Evolutionary conservation across 2,797 vertebrate species (phyloP).

Genomic region (Salmo trutta): DNA sequence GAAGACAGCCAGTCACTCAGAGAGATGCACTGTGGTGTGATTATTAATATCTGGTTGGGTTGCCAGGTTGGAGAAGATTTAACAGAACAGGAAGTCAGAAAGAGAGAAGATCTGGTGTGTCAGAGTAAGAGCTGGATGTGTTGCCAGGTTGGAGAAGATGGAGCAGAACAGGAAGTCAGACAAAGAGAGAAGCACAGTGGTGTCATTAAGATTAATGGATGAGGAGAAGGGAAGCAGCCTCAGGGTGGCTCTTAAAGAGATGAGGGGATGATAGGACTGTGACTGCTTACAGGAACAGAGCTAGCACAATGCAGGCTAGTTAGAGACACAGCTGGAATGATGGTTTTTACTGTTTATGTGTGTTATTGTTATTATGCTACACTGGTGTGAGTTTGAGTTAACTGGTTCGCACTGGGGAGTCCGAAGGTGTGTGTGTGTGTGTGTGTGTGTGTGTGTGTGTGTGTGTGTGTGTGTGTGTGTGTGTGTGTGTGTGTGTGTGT

Average conservation of each 20-base stretch:
- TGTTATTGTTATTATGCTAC: conserved; percentile 39
- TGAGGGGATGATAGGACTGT: neutral
- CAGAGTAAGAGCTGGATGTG: neutral
- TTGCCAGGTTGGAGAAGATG: neutral
- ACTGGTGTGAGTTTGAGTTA: conserved; percentile 20
- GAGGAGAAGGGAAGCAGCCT: conserved; percentile 4
- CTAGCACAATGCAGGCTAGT: conserved; percentile 15
- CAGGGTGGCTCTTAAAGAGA: conserved; percentile 10
- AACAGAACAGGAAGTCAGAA: neutral
- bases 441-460: neutral
- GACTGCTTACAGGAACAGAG: conserved; percentile 10
- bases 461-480: neutral
- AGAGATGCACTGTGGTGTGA: neutral
- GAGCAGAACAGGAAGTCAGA: neutral
- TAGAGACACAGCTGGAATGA: conserved; percentile 16
- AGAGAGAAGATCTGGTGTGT: no score
- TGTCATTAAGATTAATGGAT: conserved; percentile 25
- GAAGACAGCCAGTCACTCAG: neutral
- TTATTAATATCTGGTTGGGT: conserved; percentile 9
- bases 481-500: conserved; percentile 7
- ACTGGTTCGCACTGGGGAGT: conserved; percentile 10
- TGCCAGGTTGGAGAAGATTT: conserved; percentile 4
- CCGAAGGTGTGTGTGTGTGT: no score
- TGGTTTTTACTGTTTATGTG: conserved; percentile 52
- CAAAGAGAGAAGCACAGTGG: neutral